Evolutionary conservation across 1,140 invertebrate species (phyloP).

Genomic region (Panulirus ornatus): DNA sequence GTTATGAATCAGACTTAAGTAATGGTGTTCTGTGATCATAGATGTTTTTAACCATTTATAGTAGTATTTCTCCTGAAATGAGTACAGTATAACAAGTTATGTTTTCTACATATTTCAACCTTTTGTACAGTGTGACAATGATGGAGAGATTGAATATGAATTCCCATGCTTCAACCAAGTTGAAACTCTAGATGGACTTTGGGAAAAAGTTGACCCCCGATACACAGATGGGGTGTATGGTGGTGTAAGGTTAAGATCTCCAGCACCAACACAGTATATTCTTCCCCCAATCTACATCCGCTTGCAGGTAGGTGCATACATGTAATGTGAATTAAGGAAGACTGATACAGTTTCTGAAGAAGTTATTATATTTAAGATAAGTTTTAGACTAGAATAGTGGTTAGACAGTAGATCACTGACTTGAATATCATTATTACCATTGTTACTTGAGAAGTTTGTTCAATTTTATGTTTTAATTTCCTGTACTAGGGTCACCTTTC

Average conservation of each 20-base stretch:
- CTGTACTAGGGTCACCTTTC: not conserved
- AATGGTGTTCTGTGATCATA: too few species aligned
- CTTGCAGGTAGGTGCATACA: constrained; percentile 81
- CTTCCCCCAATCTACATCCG: constrained; percentile 85
- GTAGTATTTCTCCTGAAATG: too few species aligned
- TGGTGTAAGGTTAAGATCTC: constrained; percentile 83
- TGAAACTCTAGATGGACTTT: constrained; percentile 86
- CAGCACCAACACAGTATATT: constrained; percentile 81
- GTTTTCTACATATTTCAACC: not conserved
- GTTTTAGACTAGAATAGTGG: not conserved
- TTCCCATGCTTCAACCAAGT: constrained; percentile 89
- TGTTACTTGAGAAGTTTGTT: too few species aligned
- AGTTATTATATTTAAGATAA: not conserved
- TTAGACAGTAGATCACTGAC: not conserved
- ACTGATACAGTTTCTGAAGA: not conserved
- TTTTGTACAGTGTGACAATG: constrained; percentile 85
- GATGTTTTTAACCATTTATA: too few species aligned
- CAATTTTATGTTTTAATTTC: not conserved
- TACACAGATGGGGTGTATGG: constrained; percentile 83
- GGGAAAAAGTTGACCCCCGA: constrained; percentile 83
- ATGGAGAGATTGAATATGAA: constrained; percentile 87
- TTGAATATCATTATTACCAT: not conserved
- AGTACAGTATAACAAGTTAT: not conserved
- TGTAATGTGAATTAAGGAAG: not conserved
- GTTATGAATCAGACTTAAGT: too few species aligned